Base-by-base conservation (phyloP, 2,888 invertebrate species). In the Drosophila austrosaltans region DNA sequence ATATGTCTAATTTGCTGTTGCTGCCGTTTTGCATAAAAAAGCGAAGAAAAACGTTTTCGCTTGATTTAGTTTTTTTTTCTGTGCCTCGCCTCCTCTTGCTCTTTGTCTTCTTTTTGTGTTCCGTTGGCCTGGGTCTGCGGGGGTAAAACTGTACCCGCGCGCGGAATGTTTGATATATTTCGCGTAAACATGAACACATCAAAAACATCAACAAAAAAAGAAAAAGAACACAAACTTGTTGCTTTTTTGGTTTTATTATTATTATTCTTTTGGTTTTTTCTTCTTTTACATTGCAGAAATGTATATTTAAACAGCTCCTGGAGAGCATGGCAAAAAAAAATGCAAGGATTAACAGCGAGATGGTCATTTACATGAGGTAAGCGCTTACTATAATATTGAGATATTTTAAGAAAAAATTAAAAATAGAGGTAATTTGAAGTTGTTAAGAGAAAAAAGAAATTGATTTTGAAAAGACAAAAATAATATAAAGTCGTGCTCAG, bases 121-220 rank as follows among this genome's bases (percentile, higher is more conserved):
- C 42, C 12, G 44, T 42, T 53, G 39, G 71, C 40, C 40, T 61
- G 62, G 58, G 70, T 63, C 39, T 65, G 62, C 62, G 67, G 77
- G 79, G 82, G 73, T 63, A 71, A 69, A 78, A 87, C 86, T 82
- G 88, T 87, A 85, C 88, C 88, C 82, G 86, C 88, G 78, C 82
- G 86, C 88, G 78, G 78, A 69, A 64, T 75, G 83, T 87, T 85
- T 87, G 86, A 82, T 36, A 80, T 78, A 80, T 87, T 87, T 85
- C 88, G 88, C 88, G 83, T 82, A 87, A 83, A 83, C 83, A 83
- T 85, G 82, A 83, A 83, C 86, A 83, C 69, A 76, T 48, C 48
- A 48, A 25, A 48, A 48, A 48, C 48, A 48, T 22, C 48, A 48
- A 48, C 48, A 48, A 48, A 1, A 48, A 48, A 48, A 4, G 25